Percentiles rank a stretch among this genome's conserved stretches.
Conservation (phyloP, 1,140 invertebrate genomes). For the Drosophila bifasciata region DNA sequence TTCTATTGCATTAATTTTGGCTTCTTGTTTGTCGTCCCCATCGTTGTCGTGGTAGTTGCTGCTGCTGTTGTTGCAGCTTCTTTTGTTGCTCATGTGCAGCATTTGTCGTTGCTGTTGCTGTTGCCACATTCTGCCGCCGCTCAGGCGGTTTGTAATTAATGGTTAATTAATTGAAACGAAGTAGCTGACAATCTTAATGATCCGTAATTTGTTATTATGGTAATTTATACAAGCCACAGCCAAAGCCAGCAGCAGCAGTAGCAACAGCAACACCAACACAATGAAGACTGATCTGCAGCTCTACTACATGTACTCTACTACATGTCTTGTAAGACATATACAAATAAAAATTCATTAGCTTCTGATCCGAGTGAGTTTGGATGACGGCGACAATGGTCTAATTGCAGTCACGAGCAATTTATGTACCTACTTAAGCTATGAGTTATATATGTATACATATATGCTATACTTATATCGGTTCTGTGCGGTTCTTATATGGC, state of each 20-base stretch:
- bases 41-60: constrained; percentile 38
- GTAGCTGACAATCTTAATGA: constrained; percentile 83
- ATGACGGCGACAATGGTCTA: constrained; percentile 78
- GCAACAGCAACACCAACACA: constrained; percentile 68
- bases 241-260: constrained; percentile 14
- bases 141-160: constrained; percentile 82
- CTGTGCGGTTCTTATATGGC: constrained; percentile 22
- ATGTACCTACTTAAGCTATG: constrained; percentile 71
- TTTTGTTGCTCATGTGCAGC: constrained; percentile 67
- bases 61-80: constrained; percentile 29
- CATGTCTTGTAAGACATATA: constrained; percentile 76
- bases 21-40: constrained; percentile 60
- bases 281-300: constrained; percentile 38
- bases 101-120: constrained; percentile 80
- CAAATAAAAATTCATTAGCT: constrained; percentile 81
- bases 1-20: constrained; percentile 80
- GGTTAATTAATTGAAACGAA: constrained; percentile 83
- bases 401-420: constrained; percentile 82
- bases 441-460: constrained; percentile 58
- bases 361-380: constrained; percentile 60
- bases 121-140: constrained; percentile 79
- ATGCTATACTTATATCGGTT: constrained; percentile 42
- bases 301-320: constrained; percentile 10
- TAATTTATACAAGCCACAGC: constrained; percentile 77
- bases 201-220: constrained; percentile 83